Evolutionary conservation across 2,888 invertebrate species (phyloP).

Genomic region (Actias luna): DNA sequence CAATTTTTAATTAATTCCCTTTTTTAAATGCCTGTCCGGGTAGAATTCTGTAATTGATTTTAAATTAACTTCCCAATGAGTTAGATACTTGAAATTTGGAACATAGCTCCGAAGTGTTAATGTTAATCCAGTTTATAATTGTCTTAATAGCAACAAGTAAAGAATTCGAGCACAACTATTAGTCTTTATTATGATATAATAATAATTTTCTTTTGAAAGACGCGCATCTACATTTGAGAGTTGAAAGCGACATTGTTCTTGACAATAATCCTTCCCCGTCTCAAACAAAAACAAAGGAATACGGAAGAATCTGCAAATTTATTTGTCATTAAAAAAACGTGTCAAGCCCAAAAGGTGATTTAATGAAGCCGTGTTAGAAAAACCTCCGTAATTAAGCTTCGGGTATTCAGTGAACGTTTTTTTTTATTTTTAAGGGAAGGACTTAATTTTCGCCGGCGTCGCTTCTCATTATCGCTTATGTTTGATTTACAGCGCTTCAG

Average conservation of each 20-base stretch:
- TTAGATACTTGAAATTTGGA: no score
- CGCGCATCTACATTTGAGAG: not conserved
- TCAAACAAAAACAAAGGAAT: not conserved
- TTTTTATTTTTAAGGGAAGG: not conserved
- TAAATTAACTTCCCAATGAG: no score
- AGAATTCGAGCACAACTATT: not conserved
- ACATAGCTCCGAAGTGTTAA: no score
- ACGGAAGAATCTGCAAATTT: not conserved
- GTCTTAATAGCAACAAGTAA: no score
- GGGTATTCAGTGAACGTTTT: constrained; percentile 37
- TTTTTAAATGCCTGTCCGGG: no score
- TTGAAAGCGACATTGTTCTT: not conserved
- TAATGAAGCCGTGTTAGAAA: constrained; percentile 48
- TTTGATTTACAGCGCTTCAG: constrained; percentile 39
- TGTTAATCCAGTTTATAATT: no score
- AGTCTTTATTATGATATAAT: not conserved
- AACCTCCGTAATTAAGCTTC: constrained; percentile 50
- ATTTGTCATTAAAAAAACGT: constrained; percentile 32
- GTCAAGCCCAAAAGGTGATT: constrained; percentile 49
- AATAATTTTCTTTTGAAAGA: not conserved
- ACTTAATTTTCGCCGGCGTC: constrained; percentile 46
- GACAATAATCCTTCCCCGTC: not conserved
- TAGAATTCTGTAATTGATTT: no score
- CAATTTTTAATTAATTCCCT: no score
- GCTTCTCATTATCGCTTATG: constrained; percentile 51